Base-by-base conservation (phyloP, 2,797 vertebrate genomes). In the Spatula versicolor region DNA sequence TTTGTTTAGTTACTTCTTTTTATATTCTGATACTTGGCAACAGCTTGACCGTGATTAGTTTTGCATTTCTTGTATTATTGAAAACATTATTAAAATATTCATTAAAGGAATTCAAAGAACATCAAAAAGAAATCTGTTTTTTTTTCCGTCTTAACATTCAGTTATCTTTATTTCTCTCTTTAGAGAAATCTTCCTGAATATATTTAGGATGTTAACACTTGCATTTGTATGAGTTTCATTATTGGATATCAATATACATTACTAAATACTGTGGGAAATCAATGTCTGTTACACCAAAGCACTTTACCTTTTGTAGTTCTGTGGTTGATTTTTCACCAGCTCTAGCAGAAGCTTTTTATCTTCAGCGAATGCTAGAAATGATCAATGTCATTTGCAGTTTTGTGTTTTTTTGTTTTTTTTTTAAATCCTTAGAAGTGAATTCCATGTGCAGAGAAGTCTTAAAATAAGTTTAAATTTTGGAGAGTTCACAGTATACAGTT, bases 41-140 rank as follows among this genome's bases (percentile, higher is more conserved):
- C 3, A 18, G 17, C 45, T 87, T 86, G 45, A 63, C 22, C 23
- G 31, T 74, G 54, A 87, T 62, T 69, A 64, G n/a, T 54, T 95
- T 79, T 75, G 35, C 63, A 13, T 77, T 86, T 88, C 64, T 92
- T 83, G 33, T 83, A 33, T 12, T 76, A 78, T 21, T 89, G 54
- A 93, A 85, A 83, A 58, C 11, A 39, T 78, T 73, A 89, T 19
- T 95, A 84, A 95, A 93, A 92, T 89, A 89, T 81, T 92, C 21
- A 95, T 86, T 83, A 90, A 93, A 91, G 8, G 8, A 86, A 60
- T 83, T 83, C 0, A 14, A 63, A 84, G 60, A 39, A 5, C 11
- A 58, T 83, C 22, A 88, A 52, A 86, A 71, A 74, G 7, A 56
- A 79, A 26, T 75, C 48, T 33, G 41, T 82, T 7, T 13, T 45